Evolutionary conservation across 2,113 vertebrate genomes (phyloP).

Genomic region (Xiphias gladius): DNA sequence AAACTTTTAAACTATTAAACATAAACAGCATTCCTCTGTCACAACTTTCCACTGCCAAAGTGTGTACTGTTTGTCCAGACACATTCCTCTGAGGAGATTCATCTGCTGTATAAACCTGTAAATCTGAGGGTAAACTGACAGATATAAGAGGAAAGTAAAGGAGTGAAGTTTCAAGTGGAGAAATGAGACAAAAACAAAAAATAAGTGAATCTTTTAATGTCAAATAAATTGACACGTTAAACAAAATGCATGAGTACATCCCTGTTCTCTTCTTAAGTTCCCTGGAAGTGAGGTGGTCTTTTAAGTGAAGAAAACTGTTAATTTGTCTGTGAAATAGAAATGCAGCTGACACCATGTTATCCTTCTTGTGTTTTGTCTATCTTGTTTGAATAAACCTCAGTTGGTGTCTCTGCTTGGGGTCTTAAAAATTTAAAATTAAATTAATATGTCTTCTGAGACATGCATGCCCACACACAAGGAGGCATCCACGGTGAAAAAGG

Average conservation of each 20-base stretch:
- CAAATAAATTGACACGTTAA: conserved; percentile 27
- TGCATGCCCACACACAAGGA: conserved; percentile 4
- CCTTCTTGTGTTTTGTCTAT: conserved; percentile 23
- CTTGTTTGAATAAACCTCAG: conserved; percentile 13
- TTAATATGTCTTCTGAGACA: background rate
- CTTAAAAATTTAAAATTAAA: conserved; percentile 22
- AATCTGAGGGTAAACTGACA: conserved; percentile 19
- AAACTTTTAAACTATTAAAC: conserved; percentile 68
- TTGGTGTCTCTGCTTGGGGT: background rate
- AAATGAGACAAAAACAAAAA: background rate
- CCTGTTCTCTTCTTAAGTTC: background rate
- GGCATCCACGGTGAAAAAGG: conserved; percentile 23
- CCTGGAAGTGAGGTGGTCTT: background rate
- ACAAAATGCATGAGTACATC: background rate
- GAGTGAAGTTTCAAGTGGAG: background rate
- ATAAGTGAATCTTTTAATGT: conserved; percentile 13
- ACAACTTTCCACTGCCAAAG: conserved; percentile 58
- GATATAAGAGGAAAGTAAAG: conserved; percentile 9
- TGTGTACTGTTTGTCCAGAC: conserved; percentile 38
- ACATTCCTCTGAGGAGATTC: conserved; percentile 47
- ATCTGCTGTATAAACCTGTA: conserved; percentile 17
- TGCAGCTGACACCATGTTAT: conserved; percentile 2
- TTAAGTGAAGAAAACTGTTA: background rate
- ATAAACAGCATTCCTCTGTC: conserved; percentile 70
- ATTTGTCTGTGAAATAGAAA: background rate